phyloP scores from a whole-genome alignment of 2,888 invertebrate species.

The Drosophila fungiperda region DNA sequence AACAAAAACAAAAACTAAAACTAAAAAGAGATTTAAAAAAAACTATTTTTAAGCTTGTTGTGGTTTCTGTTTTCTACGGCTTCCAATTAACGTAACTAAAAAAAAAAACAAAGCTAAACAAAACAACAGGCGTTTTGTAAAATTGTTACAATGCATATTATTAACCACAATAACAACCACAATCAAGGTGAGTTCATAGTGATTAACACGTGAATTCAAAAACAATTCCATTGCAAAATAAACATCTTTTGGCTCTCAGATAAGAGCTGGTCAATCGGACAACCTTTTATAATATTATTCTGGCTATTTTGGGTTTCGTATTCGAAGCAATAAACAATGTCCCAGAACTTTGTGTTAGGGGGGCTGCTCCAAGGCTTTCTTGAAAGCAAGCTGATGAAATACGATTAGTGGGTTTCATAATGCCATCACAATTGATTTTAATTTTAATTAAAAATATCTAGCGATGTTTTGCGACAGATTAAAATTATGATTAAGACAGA shows the following conservation, averaged over 20 bases:
- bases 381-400: constrained; percentile 51
- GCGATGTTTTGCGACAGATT: constrained; percentile 33
- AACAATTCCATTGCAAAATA: constrained; percentile 7
- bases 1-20: constrained; percentile 3
- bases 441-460: constrained; percentile 21
- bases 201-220: constrained; percentile 29
- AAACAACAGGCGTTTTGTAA: constrained; percentile 15
- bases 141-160: constrained; percentile 9
- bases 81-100: constrained; percentile 44
- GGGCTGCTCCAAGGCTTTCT: background rate
- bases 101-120: constrained; percentile 2
- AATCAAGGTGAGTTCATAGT: constrained; percentile 33
- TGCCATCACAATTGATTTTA: constrained; percentile 7
- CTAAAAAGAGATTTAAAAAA: constrained; percentile 4
- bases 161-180: constrained; percentile 16
- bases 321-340: constrained; percentile 9
- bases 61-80: constrained; percentile 53
- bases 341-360: background rate
- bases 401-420: constrained; percentile 13
- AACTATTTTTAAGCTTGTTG: constrained; percentile 51
- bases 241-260: constrained; percentile 24
- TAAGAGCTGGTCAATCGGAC: constrained; percentile 26
- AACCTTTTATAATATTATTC: constrained; percentile 6
- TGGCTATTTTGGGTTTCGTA: constrained; percentile 4
- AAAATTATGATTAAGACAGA: background rate